Base-by-base conservation (phyloP, 1,140 invertebrate genomes). In the Brachionus manjavacas region DNA sequence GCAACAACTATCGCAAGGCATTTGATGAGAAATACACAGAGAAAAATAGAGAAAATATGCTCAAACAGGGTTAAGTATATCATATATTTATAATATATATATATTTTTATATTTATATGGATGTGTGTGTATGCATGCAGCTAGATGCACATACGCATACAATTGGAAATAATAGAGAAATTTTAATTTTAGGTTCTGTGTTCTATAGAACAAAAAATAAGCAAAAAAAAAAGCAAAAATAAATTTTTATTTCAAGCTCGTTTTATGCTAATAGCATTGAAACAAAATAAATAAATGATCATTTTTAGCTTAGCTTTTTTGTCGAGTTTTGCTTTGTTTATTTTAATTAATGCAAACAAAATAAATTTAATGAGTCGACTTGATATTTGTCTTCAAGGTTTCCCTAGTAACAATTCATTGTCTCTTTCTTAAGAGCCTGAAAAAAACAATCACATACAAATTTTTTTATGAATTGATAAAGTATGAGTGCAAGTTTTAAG, bases 311-410 rank as follows among this genome's bases (percentile, higher is more conserved):
- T 12, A 68, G 66, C 31, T 68, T 31, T 28, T 31, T 68, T 31
- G 12, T 25, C 7, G 3, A 31, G 12, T 31, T 28, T 46, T 46
- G 43, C 43, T 46, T 16, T 68, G 25, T 39, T 31, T 31, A 68
- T 31, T 68, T 68, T 68, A 68, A 68, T 68, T 31, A 35, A 68
- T 68, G 66, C 66, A 68, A 68, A 68, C 28, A 68, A 68, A 68
- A 39, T 31, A 68, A 31, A 31, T 68, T 68, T 28, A 12, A 31
- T 3, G 31, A 68, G n/a, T 0, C n/a, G 66, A 68, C 66, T 14
- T 28, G 0, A 68, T 68, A 11, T 28, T 68, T 68, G 66, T 68
- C 66, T 68, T 68, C 25, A 28, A n/a, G 66, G 66, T 68, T 31
- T 68, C 66, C n/a, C 31, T 68, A 3, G 66, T 68, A 31, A 60